Conservation (phyloP, 1,140 invertebrate species). For the Bombyx mori region ASM3026992v2 NC_085121.1:13823001-13823500, state of each 20-base stretch:
- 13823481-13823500: background rate
- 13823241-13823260: slow-evolving; percentile 92
- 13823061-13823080: no score
- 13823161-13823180: slow-evolving; percentile 81
- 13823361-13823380: slow-evolving; percentile 84
- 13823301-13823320: slow-evolving; percentile 81
- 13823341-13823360: slow-evolving; percentile 79
- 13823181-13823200: slow-evolving; percentile 93
- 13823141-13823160: no score
- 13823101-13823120: no score
- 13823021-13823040: no score
- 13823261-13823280: slow-evolving; percentile 81
- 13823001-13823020: no score
- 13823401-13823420: background rate
- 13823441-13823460: background rate
- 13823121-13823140: no score
- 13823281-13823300: slow-evolving; percentile 64
- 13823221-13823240: slow-evolving; percentile 79
- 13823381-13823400: slow-evolving; percentile 70
- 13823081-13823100: no score
- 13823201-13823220: slow-evolving; percentile 80
- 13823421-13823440: no score
- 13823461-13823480: background rate
- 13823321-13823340: slow-evolving; percentile 77
- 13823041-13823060: no score